Evolutionary conservation across 2,797 vertebrate species (phyloP).

Genomic region (Mallotus villosus): DNA sequence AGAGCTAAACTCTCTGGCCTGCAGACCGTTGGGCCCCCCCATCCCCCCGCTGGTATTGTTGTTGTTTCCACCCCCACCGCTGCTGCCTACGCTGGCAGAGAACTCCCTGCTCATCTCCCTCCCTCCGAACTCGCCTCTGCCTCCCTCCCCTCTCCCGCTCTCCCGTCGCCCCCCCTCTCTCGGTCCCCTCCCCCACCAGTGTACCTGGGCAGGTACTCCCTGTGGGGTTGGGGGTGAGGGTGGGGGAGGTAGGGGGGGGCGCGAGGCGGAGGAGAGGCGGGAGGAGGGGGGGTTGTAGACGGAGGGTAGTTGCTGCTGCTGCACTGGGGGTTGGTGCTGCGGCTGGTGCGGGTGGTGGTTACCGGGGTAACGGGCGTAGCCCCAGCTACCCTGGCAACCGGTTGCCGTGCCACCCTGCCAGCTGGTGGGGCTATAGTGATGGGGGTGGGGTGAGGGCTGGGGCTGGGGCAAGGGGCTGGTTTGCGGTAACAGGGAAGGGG

Average conservation of each 20-base stretch:
- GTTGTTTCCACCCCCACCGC: constrained; percentile 42
- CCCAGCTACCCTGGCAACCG: constrained; percentile 78
- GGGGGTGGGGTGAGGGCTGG: constrained; percentile 77
- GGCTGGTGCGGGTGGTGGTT: constrained; percentile 75
- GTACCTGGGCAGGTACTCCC: constrained; percentile 82
- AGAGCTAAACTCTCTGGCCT: constrained; percentile 70
- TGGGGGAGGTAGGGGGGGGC: constrained; percentile 78
- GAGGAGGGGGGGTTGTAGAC: constrained; percentile 82
- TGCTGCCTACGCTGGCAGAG: constrained; percentile 64
- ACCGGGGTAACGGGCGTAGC: constrained; percentile 78
- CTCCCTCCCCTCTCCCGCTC: constrained; percentile 48
- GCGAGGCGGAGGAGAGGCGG: constrained; percentile 75
- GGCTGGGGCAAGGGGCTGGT: constrained; percentile 75
- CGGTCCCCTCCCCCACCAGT: constrained; percentile 70
- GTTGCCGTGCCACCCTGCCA: constrained; percentile 76
- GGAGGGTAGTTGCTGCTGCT: constrained; percentile 81
- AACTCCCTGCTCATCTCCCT: constrained; percentile 76
- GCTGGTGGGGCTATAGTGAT: constrained; percentile 86
- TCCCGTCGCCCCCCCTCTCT: constrained; percentile 61
- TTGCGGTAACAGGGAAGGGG: constrained; percentile 76
- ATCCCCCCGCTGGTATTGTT: constrained; percentile 60
- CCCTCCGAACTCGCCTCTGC: constrained; percentile 64
- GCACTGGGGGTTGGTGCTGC: constrained; percentile 78
- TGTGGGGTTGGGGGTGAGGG: constrained; percentile 75
- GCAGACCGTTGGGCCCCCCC: constrained; percentile 61